Percentiles rank a stretch among this genome's conserved stretches.
These are phyloP conservation scores for Sternarchorhynchus goeldii DNA, from an alignment of 2,797 vertebrate genomes.

Conservation along the genomic window DNA sequence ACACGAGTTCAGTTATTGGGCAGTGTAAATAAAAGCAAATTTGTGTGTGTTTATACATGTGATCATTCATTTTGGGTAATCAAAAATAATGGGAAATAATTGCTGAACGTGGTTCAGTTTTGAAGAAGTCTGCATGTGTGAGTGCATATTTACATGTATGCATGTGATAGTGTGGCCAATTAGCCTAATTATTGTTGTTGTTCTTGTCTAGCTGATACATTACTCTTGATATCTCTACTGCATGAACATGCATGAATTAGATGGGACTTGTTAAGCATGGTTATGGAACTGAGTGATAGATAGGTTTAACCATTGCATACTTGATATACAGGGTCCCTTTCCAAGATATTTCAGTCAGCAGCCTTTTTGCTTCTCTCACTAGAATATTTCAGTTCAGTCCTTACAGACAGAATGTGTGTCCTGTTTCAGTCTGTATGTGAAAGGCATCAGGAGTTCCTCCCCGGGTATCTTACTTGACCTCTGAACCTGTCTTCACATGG, in stretches of 20 bases:
- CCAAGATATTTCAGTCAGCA: background rate
- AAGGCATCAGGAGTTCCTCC: no score
- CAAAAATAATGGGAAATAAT: background rate
- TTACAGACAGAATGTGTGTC: no score
- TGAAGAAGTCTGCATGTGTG: background rate
- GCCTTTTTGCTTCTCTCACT: background rate
- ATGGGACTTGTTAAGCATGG: no score
- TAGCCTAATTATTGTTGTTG: background rate
- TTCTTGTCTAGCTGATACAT: no score
- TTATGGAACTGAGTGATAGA: background rate
- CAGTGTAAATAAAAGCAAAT: background rate
- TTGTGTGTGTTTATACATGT: background rate
- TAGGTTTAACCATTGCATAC: background rate
- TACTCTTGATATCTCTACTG: background rate
- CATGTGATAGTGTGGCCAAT: background rate
- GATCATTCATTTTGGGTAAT: conserved; percentile 4
- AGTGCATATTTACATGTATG: background rate
- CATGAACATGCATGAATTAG: no score
- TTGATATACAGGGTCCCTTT: background rate
- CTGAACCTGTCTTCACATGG: background rate
- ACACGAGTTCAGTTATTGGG: background rate
- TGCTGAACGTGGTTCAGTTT: background rate
- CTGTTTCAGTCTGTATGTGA: no score
- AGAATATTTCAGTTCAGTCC: background rate
- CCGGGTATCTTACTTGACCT: background rate